phyloP scores from a whole-genome alignment of 2,888 invertebrate species.

The Phoenoteleia sp. region DNA sequence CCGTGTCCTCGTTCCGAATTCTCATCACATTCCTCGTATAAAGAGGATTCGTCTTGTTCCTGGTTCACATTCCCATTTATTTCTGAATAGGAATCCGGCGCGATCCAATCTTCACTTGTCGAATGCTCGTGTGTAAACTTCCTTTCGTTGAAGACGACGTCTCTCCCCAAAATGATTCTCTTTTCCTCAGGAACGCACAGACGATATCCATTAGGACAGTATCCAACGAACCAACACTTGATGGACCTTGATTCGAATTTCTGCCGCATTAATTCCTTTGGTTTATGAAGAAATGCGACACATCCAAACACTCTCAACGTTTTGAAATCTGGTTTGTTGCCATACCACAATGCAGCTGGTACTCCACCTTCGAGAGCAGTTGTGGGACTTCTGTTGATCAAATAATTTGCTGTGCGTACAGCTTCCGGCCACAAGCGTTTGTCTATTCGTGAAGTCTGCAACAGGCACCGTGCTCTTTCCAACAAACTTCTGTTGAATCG shows the following conservation, averaged over 20 bases:
- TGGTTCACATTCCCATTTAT: no score
- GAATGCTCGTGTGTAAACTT: no score
- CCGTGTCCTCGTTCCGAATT: no score
- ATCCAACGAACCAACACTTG: slow-evolving; percentile 74
- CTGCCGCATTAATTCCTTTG: slow-evolving; percentile 72
- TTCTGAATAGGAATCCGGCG: no score
- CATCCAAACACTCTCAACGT: slow-evolving; percentile 72
- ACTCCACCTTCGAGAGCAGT: slow-evolving; percentile 80
- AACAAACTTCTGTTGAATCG: slow-evolving; percentile 76
- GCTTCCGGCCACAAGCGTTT: slow-evolving; percentile 71
- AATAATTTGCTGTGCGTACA: slow-evolving; percentile 77
- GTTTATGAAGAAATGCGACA: slow-evolving; percentile 70
- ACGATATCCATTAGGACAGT: slow-evolving; percentile 22
- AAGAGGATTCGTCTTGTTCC: no score
- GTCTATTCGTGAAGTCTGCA: slow-evolving; percentile 67
- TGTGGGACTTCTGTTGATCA: slow-evolving; percentile 82
- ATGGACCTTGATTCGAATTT: slow-evolving; percentile 82
- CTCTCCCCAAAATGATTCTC: no score
- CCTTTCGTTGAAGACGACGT: no score
- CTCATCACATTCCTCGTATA: no score
- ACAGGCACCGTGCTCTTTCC: slow-evolving; percentile 82
- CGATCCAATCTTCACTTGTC: no score
- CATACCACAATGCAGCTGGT: slow-evolving; percentile 84
- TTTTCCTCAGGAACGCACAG: no score
- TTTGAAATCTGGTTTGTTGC: slow-evolving; percentile 81